phyloP scores from a whole-genome alignment of 2,113 vertebrate species.

The Sciurus niger region DNA sequence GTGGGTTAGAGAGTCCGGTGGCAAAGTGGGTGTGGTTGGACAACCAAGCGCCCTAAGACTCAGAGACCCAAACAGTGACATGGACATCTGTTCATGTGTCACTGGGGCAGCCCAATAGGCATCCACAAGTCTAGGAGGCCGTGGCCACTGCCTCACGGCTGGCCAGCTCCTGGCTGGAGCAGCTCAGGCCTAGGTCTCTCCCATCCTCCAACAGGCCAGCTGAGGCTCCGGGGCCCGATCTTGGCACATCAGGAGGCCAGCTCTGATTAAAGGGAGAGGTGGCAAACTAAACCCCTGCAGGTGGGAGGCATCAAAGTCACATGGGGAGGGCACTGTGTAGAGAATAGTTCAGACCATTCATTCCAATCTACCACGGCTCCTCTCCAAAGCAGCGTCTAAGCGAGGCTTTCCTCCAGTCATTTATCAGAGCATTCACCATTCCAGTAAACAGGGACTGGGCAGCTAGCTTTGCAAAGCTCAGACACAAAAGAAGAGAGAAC shows the following conservation, averaged over 20 bases:
- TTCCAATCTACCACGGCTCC: too few species aligned
- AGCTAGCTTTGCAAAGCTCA: not conserved
- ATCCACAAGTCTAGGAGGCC: not conserved
- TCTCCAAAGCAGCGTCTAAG: not conserved
- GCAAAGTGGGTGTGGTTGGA: not conserved
- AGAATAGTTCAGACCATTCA: not conserved
- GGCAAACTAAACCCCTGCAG: not conserved
- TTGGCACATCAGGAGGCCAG: not conserved
- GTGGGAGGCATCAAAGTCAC: not conserved
- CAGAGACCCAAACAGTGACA: not conserved
- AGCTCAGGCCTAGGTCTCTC: not conserved
- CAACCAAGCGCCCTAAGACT: not conserved
- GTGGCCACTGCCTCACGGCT: not conserved
- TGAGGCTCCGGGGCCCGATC: not conserved
- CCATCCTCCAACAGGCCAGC: not conserved
- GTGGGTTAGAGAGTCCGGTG: not conserved
- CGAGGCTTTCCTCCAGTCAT: not conserved
- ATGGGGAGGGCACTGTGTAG: fast-evolving
- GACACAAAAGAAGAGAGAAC: not conserved
- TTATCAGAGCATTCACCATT: not conserved
- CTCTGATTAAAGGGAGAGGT: not conserved
- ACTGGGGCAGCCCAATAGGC: not conserved
- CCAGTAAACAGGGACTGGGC: too few species aligned
- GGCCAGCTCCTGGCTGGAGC: not conserved
- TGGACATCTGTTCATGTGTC: not conserved